Evolutionary conservation across 2,797 vertebrate genomes (phyloP).

Genomic region (Rhinogobio ventralis): DNA sequence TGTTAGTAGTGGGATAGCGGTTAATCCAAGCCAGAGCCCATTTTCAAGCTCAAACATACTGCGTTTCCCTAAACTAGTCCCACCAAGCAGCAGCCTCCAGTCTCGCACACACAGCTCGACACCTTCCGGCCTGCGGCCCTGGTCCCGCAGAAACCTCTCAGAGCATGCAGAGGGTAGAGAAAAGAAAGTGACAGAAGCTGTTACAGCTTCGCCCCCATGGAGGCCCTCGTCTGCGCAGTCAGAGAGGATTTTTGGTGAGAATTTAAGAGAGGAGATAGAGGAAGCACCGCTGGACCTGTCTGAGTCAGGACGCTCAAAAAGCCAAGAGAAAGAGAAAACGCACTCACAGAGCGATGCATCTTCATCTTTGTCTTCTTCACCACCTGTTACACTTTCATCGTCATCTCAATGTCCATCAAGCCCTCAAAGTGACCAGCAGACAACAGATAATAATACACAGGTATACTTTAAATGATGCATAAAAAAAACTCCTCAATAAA

Average conservation of each 20-base stretch:
- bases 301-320: conserved; percentile 69
- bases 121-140: background rate
- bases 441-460: conserved; percentile 61
- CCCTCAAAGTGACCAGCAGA: conserved; percentile 57
- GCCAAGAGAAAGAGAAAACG: conserved; percentile 54
- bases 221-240: background rate
- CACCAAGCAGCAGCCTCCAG: conserved; percentile 38
- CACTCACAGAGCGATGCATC: conserved; percentile 52
- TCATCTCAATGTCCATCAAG: conserved; percentile 49
- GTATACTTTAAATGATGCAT: conserved; percentile 55
- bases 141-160: conserved; percentile 47
- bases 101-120: conserved; percentile 36
- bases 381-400: conserved; percentile 45
- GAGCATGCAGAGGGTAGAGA: conserved; percentile 58
- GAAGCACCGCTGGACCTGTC: conserved; percentile 81
- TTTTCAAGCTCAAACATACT: conserved; percentile 50
- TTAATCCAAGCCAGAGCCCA: conserved; percentile 50
- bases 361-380: conserved; percentile 54
- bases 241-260: conserved; percentile 64
- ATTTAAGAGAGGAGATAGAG: conserved; percentile 44
- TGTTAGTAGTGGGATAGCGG: conserved; percentile 24
- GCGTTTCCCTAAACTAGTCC: conserved; percentile 64
- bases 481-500: background rate
- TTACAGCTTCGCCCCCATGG: conserved; percentile 16
- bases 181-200: conserved; percentile 57